Base-by-base conservation (phyloP, 2,888 invertebrate genomes). In the Ormyrus rosae region DNA sequence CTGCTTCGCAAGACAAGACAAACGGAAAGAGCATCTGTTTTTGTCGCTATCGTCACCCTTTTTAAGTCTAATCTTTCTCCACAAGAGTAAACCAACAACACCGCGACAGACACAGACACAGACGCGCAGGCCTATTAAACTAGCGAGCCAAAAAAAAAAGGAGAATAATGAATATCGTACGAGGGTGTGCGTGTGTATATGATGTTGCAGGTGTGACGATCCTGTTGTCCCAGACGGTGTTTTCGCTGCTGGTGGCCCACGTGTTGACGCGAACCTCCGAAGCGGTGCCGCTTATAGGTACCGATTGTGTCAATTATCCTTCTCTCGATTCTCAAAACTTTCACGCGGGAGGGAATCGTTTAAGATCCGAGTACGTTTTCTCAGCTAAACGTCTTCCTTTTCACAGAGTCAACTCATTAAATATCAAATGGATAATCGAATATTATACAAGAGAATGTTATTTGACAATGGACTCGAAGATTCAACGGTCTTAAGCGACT, bases 191-290 rank as follows among this genome's bases (percentile, higher is more conserved):
- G 79, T 69, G 74, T 74, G 79, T 79, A 67, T 69, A 78, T 73
- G 73, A 94, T 90, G 95, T 96, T 96, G 92, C 97, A 98, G 98
- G 98, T 95, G 97, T 98, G 92, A 98, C 98, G 93, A 98, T 98
- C 93, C 96, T 98, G 93, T 96, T 99, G 93, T 99, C 99, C 91
- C 96, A 99, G 95, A 98, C 98, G 93, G 98, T 99, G 93, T 99
- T 99, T 94, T 96, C 98, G 92, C 95, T 98, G 93, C 96, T 99
- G 96, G 98, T 99, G 94, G 97, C 98, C 92, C 98, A 99, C 94
- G 97, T 98, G 92, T 97, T 99, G 94, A 99, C 99, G 92, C 97
- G 97, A 94, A 98, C 99, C 92, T 99, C 99, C 92, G 99, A 99
- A 93, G 98, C 99, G 91, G 96, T 99, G 93, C 99, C 99, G 92